phyloP scores from a whole-genome alignment of 2,797 vertebrate species.

The Hoplostethus mediterraneus region DNA sequence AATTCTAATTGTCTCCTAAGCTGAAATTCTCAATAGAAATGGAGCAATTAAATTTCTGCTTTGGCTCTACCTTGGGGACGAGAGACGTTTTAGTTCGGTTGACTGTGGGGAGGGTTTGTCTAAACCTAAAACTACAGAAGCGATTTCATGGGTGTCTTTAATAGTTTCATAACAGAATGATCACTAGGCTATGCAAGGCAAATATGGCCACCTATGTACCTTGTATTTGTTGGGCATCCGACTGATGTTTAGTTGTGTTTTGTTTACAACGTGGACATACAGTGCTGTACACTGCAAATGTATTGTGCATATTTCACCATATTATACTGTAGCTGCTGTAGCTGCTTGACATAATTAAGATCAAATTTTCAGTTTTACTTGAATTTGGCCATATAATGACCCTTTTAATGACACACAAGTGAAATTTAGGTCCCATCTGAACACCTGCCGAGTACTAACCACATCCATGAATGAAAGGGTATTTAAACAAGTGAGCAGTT shows the following conservation, averaged over 20 bases:
- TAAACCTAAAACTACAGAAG: slow-evolving; percentile 63
- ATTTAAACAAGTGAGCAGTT: slow-evolving; percentile 44
- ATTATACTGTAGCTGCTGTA: slow-evolving; percentile 65
- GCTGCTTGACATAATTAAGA: slow-evolving; percentile 56
- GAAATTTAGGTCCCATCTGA: slow-evolving; percentile 41
- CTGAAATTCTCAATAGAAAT: slow-evolving; percentile 85
- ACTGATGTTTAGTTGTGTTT: slow-evolving; percentile 69
- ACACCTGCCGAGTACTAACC: slow-evolving; percentile 50
- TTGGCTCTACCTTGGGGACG: slow-evolving; percentile 79
- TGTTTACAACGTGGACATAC: slow-evolving; percentile 69
- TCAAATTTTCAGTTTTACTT: slow-evolving; percentile 25
- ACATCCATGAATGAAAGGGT: slow-evolving; percentile 31
- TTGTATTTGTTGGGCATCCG: slow-evolving; percentile 58
- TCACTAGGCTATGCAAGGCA: slow-evolving; percentile 83
- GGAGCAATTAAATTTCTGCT: slow-evolving; percentile 84
- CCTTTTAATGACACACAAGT: background rate
- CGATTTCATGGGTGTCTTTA: slow-evolving; percentile 72
- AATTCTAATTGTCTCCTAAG: slow-evolving; percentile 84
- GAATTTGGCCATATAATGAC: slow-evolving; percentile 16
- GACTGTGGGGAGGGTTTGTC: slow-evolving; percentile 67
- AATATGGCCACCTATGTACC: slow-evolving; percentile 70
- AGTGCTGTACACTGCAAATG: slow-evolving; percentile 63
- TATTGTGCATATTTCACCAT: slow-evolving; percentile 70
- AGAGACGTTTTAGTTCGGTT: slow-evolving; percentile 73
- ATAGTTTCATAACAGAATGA: slow-evolving; percentile 74